Evolutionary conservation across 2,113 vertebrate genomes (phyloP), one percentile per base, ranked within the genome.

Genomic region (Platichthys flesus): DNA sequence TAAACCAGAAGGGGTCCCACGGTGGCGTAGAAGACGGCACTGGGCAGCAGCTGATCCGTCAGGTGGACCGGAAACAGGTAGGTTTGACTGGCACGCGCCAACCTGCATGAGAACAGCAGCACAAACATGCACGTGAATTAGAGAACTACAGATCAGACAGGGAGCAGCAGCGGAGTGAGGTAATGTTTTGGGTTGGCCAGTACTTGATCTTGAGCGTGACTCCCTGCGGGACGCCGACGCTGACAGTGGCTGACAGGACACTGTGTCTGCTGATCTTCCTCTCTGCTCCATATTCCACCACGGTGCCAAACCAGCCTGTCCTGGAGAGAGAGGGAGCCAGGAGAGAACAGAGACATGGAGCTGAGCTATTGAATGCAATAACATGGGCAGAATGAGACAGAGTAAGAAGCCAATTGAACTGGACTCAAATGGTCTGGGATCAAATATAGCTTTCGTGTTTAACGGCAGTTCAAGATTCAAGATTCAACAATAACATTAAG

Each of bases 191-290:
- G 58, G 56, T 13, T 66, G 59, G 49, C 14, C 89, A 94, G 90
- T 93, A 99, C 98, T 96, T 99, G 95, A 99, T 95, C 94, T 99
- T 99, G 89, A 99, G 91, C 18, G 97, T 98, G 62, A 99, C 97
- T 31, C 98, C 98, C 91, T 99, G 98, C 0, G 97, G 98, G 62
- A 98, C 94, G 0, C 98, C 98, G 0, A 99, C 74, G 66, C 97
- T 98, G 93, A 99, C 96, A 0, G 97, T 95, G 2, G 96, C 97
- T 51, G 97, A 97, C 62, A 99, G 77, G 66, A 98, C 79, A 45
- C 97, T 98, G 94, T 99, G 98, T 60, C 96, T 93, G 86, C 97
- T 99, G 89, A 99, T 98, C 92, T 97, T 98, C 85, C 98, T 94
- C 91, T 99, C 98, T 0, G 96, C 97, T 40, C 98, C 97, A 0